These are phyloP conservation scores for Pandemis corylana DNA, from an alignment of 2,888 invertebrate genomes.

Conservation along the genomic window DNA sequence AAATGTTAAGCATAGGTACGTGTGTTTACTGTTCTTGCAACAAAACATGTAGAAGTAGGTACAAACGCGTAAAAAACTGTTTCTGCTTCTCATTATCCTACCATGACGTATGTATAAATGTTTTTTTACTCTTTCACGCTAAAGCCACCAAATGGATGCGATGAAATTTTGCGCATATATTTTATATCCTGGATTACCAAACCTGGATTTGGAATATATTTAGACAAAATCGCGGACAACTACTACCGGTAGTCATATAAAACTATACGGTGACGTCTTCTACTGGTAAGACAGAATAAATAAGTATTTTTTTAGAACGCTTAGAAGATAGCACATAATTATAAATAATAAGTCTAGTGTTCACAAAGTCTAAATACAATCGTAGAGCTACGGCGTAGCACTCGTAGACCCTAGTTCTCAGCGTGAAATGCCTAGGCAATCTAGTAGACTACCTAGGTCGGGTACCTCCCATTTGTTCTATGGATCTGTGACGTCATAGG, in stretches of 20 bases:
- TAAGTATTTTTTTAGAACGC: background rate
- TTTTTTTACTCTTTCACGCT: no score
- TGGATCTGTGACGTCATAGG: no score
- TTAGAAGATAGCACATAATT: background rate
- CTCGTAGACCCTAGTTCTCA: constrained; percentile 33
- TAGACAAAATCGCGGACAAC: no score
- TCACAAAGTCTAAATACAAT: constrained; percentile 2
- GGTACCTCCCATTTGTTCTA: no score
- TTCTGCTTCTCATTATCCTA: background rate
- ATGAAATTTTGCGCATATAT: no score
- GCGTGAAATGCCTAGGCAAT: background rate
- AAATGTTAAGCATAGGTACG: constrained; percentile 9
- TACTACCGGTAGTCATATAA: no score
- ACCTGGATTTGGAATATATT: no score
- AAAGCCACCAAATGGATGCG: no score
- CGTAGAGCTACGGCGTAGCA: constrained; percentile 37
- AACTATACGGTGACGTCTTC: no score
- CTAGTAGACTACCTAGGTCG: no score
- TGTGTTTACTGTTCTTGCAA: constrained; percentile 14
- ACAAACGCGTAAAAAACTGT: constrained; percentile 15
- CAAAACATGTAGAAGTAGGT: background rate
- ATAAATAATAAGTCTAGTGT: background rate
- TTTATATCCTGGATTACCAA: no score
- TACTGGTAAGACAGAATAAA: background rate
- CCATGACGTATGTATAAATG: no score